Base-by-base conservation (phyloP, 2,888 invertebrate species). In the Morinoia aosen region DNA sequence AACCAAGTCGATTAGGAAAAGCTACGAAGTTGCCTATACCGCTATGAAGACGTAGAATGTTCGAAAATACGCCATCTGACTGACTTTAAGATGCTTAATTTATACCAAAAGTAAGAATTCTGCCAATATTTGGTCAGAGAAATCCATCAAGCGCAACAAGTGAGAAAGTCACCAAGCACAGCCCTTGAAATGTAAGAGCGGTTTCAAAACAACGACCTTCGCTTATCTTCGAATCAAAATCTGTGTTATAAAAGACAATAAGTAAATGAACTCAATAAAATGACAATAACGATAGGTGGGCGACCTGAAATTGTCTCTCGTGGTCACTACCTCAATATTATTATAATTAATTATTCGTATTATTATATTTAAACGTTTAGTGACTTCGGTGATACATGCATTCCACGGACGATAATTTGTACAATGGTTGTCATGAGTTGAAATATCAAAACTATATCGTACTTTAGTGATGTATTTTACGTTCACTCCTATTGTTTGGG, bases 401-500 rank as follows among this genome's bases (percentile, higher is more conserved):
- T 93, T 93, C 93, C 93, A 93, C 57, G 48, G 93, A 93, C 93
- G 57, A 93, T 93, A 93, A 93, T 93, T 93, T 93, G 93, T 56
- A 93, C 56, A 93, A 90, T 57, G 57, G 93, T 93, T 93, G 93
- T 57, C 93, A 93, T 93, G 39, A 93, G 93, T 93, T 93, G 93
- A 93, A 93, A 93, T 93, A 93, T 93, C 93, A 93, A 93, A 93
- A 93, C 93, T 93, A 93, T 93, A 93, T 93, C 93, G 93, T 93
- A 93, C 39, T 93, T 93, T 93, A 93, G 93, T 57, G 93, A 93
- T 57, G 93, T 93, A 93, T 93, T 93, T 93, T 93, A 93, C 93
- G 93, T 93, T 93, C 14, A 93, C 48, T 93, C 93, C 57, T 93
- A 57, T 93, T 48, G 39, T 93, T 93, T 93, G 93, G 93, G 93